phyloP scores from a whole-genome alignment of 2,888 invertebrate genomes.

The Calameuta idolon region DNA sequence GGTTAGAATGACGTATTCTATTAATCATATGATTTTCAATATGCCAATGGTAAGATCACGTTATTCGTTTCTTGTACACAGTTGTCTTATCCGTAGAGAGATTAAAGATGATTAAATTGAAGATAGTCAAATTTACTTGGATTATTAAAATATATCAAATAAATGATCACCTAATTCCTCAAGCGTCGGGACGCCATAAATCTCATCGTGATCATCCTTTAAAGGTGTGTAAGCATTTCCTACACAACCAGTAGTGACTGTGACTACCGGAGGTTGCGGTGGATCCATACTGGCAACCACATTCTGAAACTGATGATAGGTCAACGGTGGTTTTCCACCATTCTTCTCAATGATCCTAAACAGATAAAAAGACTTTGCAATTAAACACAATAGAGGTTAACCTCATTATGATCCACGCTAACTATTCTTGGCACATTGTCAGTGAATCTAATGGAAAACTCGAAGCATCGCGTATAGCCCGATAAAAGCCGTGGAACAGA shows the following conservation, averaged over 20 bases:
- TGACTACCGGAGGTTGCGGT: constrained; percentile 75
- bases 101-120: background rate
- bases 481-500: background rate
- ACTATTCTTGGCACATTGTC: background rate
- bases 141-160: background rate
- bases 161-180: constrained; percentile 79
- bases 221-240: constrained; percentile 78
- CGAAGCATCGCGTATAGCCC: background rate
- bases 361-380: background rate
- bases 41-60: background rate
- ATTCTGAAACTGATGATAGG: constrained; percentile 88
- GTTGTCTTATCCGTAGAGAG: background rate
- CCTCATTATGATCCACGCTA: background rate
- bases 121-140: background rate
- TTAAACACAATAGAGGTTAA: background rate
- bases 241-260: constrained; percentile 71
- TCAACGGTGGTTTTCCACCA: constrained; percentile 84
- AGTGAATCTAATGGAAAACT: background rate
- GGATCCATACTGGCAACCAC: constrained; percentile 82
- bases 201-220: constrained; percentile 82
- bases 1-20: too few species aligned
- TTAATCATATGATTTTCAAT: too few species aligned
- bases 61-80: background rate
- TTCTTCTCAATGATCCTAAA: constrained; percentile 83
- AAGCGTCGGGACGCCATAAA: constrained; percentile 85